Base-by-base conservation (phyloP, 1,140 invertebrate genomes). In the Dendrolimus punctatus region DNA sequence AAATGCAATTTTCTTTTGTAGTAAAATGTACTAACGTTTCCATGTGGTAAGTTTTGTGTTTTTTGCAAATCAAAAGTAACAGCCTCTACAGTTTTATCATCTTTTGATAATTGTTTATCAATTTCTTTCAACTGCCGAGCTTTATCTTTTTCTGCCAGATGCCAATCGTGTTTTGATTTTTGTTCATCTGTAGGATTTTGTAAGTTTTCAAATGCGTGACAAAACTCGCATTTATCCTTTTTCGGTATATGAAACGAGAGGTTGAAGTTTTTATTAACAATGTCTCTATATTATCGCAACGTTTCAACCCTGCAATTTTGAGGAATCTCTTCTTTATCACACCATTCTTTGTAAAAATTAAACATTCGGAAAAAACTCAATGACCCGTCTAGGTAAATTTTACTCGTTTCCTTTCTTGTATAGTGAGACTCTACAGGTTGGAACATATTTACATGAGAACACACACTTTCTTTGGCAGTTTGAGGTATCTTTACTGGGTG, bases 211-310 rank as follows among this genome's bases (percentile, higher is more conserved):
- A 53, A 74, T 40, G 56, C 46, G 43, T 62, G 52, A 58, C 73
- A 73, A n/a, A 41, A 37, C 46, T 76, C 66, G 53, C 69, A 80
- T 49, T 69, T 58, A 56, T 80, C 73, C 59, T 78, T 78, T 66
- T 76, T 76, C 6, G 73, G 70, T 51, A 61, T 70, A 55, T 67
- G 64, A 55, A 76, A 76, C 51, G 49, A 44, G 44, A 76, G 43
- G 58, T 78, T 73, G n/a, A 75, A 64, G 55, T 73, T 55, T 44
- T 42, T 63, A 47, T 68, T 68, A 47, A 71, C 61, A 48, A 69
- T 62, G 46, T 69, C 63, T 49, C 64, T 54, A 49, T 73, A 76
- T 55, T 72, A 63, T 40, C 66, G 39, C 23, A 58, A 41, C 9
- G 40, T 66, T 47, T 40, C 36, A 36, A 58, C 60, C 47, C 43